Conservation (phyloP, 2,113 vertebrate species). For the Pleuronectes platessa region DNA sequence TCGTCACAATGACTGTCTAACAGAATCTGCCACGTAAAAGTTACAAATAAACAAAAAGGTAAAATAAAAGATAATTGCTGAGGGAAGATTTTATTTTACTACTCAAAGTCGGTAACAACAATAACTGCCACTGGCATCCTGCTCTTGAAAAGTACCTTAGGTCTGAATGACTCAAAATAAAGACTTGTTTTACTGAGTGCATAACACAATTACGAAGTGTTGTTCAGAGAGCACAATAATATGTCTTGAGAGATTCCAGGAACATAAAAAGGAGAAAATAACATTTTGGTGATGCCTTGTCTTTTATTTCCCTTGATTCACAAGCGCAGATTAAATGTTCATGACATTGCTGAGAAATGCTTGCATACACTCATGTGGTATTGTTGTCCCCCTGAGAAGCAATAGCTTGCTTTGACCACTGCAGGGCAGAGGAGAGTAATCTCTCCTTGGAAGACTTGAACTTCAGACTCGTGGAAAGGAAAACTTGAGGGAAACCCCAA, state of each 20-base stretch:
- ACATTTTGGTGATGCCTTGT: constrained; percentile 39
- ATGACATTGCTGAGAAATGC: constrained; percentile 5
- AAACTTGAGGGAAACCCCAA: constrained; percentile 43
- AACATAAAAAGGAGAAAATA: constrained; percentile 50
- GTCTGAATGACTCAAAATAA: constrained; percentile 51
- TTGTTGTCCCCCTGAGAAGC: constrained; percentile 57
- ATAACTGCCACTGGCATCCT: constrained; percentile 30
- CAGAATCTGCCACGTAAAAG: constrained; percentile 38
- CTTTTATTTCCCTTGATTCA: constrained; percentile 53
- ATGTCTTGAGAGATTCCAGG: constrained; percentile 43
- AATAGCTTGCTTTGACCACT: constrained; percentile 69
- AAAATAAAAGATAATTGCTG: constrained; percentile 10
- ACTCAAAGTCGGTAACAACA: constrained; percentile 35
- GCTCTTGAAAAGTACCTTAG: constrained; percentile 38
- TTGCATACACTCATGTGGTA: not conserved
- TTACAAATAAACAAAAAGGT: constrained; percentile 45
- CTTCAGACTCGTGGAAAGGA: constrained; percentile 13
- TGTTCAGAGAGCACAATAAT: constrained; percentile 38
- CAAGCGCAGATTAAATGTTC: constrained; percentile 43
- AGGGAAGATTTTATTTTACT: constrained; percentile 50
- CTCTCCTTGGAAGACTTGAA: constrained; percentile 25
- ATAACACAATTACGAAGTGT: constrained; percentile 55
- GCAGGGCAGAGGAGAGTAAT: constrained; percentile 69
- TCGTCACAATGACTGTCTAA: constrained; percentile 27
- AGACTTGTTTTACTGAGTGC: constrained; percentile 37